Evolutionary conservation across 2,113 vertebrate genomes (phyloP).

Genomic region (Petromus typicus): DNA sequence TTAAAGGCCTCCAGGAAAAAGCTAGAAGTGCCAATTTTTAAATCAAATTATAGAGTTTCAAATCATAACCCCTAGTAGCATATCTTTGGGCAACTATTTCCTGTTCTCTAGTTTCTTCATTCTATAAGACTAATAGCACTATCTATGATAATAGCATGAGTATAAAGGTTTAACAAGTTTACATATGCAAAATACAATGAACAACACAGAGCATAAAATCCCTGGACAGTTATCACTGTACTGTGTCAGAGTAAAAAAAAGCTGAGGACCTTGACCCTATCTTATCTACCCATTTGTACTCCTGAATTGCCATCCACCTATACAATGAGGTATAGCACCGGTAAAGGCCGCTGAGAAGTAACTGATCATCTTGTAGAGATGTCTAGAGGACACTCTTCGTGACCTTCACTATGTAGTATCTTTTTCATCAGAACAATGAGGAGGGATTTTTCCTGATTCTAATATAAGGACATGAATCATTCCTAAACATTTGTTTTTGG

Average conservation of each 20-base stretch:
- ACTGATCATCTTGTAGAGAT: background rate
- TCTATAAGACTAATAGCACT: slow-evolving; percentile 2
- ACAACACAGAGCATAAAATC: background rate
- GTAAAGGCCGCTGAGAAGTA: background rate
- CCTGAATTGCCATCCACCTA: background rate
- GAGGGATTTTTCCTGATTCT: background rate
- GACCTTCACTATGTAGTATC: background rate
- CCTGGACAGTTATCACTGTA: background rate
- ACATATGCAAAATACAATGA: background rate
- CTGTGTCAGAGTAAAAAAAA: background rate
- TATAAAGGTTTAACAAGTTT: slow-evolving; percentile 11
- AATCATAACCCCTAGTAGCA: background rate
- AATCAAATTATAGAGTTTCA: background rate
- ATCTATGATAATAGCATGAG: background rate
- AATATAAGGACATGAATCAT: slow-evolving; percentile 15
- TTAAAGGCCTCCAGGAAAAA: background rate
- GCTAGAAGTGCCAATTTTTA: background rate
- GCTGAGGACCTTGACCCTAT: background rate
- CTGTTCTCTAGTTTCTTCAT: background rate
- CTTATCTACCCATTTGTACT: background rate
- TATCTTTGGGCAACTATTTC: background rate
- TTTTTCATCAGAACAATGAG: slow-evolving; percentile 19
- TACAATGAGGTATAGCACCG: background rate
- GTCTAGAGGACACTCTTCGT: background rate
- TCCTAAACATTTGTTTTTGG: background rate